phyloP scores from a whole-genome alignment of 2,113 vertebrate genomes.

The Piprites chloris region DNA sequence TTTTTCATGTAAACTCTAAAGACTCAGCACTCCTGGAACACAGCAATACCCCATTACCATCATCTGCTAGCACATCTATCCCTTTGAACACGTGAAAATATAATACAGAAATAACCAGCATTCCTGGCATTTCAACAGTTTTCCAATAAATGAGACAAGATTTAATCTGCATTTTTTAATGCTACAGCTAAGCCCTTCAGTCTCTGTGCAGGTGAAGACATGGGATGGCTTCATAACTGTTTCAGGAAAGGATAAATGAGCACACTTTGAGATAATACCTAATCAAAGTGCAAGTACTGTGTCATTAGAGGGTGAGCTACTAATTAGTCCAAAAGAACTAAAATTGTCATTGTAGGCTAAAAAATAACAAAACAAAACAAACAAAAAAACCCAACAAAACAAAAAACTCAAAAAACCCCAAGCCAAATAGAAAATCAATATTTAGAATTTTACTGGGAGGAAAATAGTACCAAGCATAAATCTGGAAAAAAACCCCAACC shows the following conservation, averaged over 20 bases:
- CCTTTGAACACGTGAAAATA: background rate
- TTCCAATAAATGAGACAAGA: background rate
- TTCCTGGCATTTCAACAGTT: background rate
- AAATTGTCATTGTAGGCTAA: constrained; percentile 52
- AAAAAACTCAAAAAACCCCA: no score
- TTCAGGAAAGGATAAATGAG: background rate
- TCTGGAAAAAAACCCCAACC: background rate
- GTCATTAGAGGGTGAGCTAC: constrained; percentile 39
- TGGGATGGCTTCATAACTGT: background rate
- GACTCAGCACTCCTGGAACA: background rate
- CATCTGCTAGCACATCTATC: background rate
- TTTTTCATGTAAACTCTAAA: background rate
- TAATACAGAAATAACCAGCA: background rate
- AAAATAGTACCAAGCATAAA: background rate
- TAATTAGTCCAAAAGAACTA: constrained; percentile 73
- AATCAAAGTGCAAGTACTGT: constrained; percentile 15
- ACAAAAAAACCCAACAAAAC: no score
- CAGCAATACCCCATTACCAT: background rate
- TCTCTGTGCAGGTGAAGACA: background rate
- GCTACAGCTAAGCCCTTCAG: background rate
- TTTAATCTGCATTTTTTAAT: background rate
- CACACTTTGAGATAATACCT: constrained; percentile 59
- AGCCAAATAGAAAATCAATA: no score
- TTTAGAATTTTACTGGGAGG: constrained; percentile 39
- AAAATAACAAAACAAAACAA: constrained; percentile 53